These are phyloP conservation scores for Aphelenchoides bicaudatus DNA, from an alignment of 2,888 invertebrate species.

Conservation along the genomic window DNA sequence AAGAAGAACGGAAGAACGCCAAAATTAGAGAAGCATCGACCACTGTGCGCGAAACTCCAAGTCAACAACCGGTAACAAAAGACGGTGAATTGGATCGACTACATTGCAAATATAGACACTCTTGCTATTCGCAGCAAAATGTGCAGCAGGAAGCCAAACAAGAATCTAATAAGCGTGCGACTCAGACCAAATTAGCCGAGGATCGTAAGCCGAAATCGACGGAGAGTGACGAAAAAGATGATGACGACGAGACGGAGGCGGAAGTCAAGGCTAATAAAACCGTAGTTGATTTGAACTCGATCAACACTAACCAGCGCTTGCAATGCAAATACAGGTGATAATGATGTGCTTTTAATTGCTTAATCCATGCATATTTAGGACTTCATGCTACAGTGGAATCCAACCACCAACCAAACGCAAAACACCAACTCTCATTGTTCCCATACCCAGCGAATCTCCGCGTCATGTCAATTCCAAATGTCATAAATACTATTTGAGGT, in stretches of 20 bases:
- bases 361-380: no score
- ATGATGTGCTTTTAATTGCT: conserved; percentile 35
- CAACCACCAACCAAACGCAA: neutral
- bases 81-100: no score
- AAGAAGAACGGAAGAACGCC: conserved; percentile 11
- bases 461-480: no score
- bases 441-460: neutral
- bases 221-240: conserved; percentile 3
- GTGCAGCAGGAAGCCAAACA: conserved; percentile 3
- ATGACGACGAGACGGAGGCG: neutral
- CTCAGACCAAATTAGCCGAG: neutral
- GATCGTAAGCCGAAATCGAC: no score
- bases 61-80: no score
- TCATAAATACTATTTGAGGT: no score
- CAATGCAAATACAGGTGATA: conserved; percentile 37
- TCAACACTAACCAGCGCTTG: neutral
- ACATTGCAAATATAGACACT: conserved; percentile 34
- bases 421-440: neutral
- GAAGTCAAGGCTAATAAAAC: neutral
- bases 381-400: no score
- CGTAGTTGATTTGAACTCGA: neutral
- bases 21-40: conserved; percentile 13
- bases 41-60: no score
- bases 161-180: neutral
- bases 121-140: conserved; percentile 27